Evolutionary conservation across 2,888 invertebrate species (phyloP), one percentile per base, ranked within the genome.

Genomic region (Drosophila putrida): DNA sequence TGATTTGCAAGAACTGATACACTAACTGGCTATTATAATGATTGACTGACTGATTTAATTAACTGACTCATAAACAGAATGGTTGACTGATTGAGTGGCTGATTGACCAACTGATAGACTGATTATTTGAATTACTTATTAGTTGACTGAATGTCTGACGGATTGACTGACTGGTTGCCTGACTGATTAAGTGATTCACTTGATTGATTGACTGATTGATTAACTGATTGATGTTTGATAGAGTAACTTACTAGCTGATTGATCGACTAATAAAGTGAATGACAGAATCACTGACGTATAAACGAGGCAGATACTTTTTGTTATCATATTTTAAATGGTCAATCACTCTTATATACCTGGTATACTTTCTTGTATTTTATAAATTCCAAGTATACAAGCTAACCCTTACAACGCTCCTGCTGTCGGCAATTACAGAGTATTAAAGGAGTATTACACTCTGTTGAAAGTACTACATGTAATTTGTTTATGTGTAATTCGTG

Each of bases 401-500:
- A 10, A 4, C 2, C 4, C 9, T 10, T 9, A 10, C 11, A 9
- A 3, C 35, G 15, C 1, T 15, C 3, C 31, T 20, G 20, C 20
- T 20, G 3, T 2, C 20, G 1, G n/a, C 6, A 0, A 6, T 4
- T 15, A 20, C 47, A 49, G 65, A 33, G 43, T 64, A 43, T 38
- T 38, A 9, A 9, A 6, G 11, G 13, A 8, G 15, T 25, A 8
- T 41, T 31, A 43, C 10, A 6, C 8, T 54, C 9, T 47, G n/a
- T 36, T 27, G 20, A n/a, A 28, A 33, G 13, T 43, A 36, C n/a
- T 43, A 36, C n/a, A 10, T 15, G 44, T 53, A 36, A 51, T 63
- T 58, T 57, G 38, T 33, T 33, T 35, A 39, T 49, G 43, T 51
- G 41, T n/a, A 51, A 63, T 47, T 43, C 28, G 28, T 11, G 13